A percentile compares a stretch with the other conserved stretches of the same genome.
Evolutionary conservation across 1,140 invertebrate genomes (phyloP).

Genomic region (Chymomyza costata): DNA sequence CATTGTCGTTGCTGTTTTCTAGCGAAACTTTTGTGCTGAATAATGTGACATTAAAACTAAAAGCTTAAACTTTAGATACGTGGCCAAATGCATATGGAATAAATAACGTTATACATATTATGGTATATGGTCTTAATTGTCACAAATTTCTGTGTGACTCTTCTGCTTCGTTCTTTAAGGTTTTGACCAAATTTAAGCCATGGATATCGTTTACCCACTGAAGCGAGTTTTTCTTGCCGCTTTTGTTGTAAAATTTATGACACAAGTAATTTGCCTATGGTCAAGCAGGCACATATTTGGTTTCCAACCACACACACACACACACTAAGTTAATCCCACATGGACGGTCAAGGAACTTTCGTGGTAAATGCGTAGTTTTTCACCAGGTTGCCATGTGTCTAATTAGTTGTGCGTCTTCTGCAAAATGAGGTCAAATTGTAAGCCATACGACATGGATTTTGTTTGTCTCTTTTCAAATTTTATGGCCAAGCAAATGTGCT

Average conservation of each 20-base stretch:
- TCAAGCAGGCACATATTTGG: constrained; percentile 40
- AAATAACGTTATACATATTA: no score
- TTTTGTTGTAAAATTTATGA: constrained; percentile 52
- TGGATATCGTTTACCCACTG: background rate
- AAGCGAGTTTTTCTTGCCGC: background rate
- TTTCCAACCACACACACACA: background rate
- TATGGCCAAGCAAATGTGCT: constrained; percentile 22
- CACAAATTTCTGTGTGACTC: no score
- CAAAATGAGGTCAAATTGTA: constrained; percentile 55
- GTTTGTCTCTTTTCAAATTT: constrained; percentile 53
- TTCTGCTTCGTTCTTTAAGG: no score
- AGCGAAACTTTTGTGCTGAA: no score
- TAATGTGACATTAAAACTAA: no score
- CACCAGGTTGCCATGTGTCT: constrained; percentile 56
- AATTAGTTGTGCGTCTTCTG: constrained; percentile 70
- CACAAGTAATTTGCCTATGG: constrained; percentile 72
- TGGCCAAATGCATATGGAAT: no score
- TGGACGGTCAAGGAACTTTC: no score
- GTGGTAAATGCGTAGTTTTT: no score
- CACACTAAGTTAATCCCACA: constrained; percentile 27
- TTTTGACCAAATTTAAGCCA: no score
- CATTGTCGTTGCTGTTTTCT: background rate
- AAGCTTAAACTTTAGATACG: no score
- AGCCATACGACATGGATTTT: constrained; percentile 44
- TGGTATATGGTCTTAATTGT: no score